phyloP scores from a whole-genome alignment of 2,888 invertebrate species.

The Trichacis sp. region DNA sequence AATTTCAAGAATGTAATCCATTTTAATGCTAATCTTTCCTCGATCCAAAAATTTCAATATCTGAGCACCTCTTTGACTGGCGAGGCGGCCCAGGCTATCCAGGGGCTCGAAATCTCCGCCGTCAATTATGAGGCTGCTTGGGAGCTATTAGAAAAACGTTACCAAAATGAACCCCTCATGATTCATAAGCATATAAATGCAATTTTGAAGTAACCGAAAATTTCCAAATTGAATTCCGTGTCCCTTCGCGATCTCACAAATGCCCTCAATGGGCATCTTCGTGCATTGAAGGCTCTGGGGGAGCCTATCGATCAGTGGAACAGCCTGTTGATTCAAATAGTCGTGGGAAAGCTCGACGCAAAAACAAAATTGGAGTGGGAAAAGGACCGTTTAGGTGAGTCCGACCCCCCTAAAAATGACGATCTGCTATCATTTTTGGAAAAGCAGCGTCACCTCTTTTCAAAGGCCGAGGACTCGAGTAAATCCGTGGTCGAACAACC shows the following conservation, averaged over 20 bases:
- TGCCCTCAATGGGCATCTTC: too few relatives aligned
- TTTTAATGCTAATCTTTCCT: slow-evolving; percentile 30
- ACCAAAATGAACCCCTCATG: slow-evolving; percentile 42
- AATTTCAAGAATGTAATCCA: slow-evolving; percentile 41
- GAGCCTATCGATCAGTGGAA: too few relatives aligned
- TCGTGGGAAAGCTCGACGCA: too few relatives aligned
- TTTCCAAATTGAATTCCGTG: too few relatives aligned
- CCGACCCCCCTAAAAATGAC: background rate
- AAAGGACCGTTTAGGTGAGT: too few relatives aligned
- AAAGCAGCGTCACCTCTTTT: background rate
- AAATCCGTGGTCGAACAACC: too few relatives aligned
- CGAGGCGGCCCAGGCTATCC: slow-evolving; percentile 27
- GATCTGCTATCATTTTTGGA: slow-evolving; percentile 12
- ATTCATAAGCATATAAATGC: slow-evolving; percentile 46
- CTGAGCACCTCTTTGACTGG: slow-evolving; percentile 36
- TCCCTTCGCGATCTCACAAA: too few relatives aligned
- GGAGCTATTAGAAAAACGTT: slow-evolving; percentile 32
- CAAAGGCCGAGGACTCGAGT: too few relatives aligned
- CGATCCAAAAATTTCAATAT: slow-evolving; percentile 45
- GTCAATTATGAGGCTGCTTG: slow-evolving; percentile 44
- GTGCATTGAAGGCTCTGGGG: too few relatives aligned
- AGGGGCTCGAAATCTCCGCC: slow-evolving; percentile 36
- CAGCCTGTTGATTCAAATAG: too few relatives aligned
- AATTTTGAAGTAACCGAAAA: too few relatives aligned
- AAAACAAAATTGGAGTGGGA: background rate